phyloP scores from a whole-genome alignment of 2,113 vertebrate genomes.

The Nothoprocta perdicaria region DNA sequence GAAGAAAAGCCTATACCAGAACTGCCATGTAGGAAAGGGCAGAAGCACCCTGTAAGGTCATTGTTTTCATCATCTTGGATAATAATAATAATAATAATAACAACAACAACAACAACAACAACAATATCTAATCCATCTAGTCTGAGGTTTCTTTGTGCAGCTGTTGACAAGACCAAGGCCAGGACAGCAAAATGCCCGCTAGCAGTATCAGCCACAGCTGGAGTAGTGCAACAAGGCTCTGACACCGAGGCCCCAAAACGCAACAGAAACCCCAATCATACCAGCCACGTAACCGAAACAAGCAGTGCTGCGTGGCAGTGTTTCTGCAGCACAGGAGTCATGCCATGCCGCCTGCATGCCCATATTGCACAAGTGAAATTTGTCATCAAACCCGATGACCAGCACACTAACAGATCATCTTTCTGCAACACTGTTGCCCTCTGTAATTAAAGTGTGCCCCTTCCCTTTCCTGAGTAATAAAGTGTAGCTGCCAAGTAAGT shows the following conservation, averaged over 20 bases:
- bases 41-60: background rate
- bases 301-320: background rate
- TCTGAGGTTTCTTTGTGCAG: background rate
- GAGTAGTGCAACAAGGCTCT: background rate
- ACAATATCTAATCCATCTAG: background rate
- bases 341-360: rapidly evolving
- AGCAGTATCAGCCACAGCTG: background rate
- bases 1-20: background rate
- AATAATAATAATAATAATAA: background rate
- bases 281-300: background rate
- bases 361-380: background rate
- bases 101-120: no score
- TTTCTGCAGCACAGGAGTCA: background rate
- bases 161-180: background rate
- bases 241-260: background rate
- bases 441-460: background rate
- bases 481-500: background rate
- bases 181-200: background rate
- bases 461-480: background rate
- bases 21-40: background rate
- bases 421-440: background rate
- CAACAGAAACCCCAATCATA: rapidly evolving
- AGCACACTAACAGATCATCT: background rate
- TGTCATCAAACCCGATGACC: background rate
- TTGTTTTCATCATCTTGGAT: background rate